phyloP scores from a whole-genome alignment of 2,888 invertebrate species.

The Hetaerina titia region DNA sequence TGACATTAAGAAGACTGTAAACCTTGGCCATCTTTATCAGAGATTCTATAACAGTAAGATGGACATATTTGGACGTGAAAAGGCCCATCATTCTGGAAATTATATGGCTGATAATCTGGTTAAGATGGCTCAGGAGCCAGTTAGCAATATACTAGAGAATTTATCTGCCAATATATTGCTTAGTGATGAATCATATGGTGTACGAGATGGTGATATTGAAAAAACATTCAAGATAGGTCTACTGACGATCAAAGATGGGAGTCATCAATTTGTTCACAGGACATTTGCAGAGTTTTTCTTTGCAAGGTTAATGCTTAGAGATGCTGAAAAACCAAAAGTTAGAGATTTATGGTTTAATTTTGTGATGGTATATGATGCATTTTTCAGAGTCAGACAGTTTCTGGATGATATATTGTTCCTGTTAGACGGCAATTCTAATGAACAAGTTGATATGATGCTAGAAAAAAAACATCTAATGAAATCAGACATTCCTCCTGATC shows the following conservation, averaged over 20 bases:
- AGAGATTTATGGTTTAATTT: too few relatives aligned
- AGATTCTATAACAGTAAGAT: not conserved
- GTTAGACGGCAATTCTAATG: not conserved
- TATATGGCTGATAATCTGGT: too few relatives aligned
- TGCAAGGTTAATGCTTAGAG: not conserved
- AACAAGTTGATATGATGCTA: not conserved
- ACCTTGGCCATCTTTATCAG: not conserved
- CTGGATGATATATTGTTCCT: not conserved
- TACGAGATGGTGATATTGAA: too few relatives aligned
- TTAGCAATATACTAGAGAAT: not conserved
- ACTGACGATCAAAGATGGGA: not conserved
- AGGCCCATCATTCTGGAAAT: not conserved
- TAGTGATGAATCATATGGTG: too few relatives aligned
- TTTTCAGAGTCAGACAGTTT: not conserved
- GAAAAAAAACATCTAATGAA: not conserved
- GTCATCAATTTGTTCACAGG: not conserved
- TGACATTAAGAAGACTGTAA: not conserved
- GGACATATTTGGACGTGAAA: not conserved
- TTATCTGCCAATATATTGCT: not conserved
- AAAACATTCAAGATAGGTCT: not conserved
- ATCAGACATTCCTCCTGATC: not conserved
- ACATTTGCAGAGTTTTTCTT: constrained; percentile 25
- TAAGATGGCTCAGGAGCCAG: too few relatives aligned
- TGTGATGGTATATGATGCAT: not conserved
- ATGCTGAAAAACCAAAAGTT: not conserved